Conservation (phyloP, 2,113 vertebrate genomes). For the Butastur rufipennis region DNA sequence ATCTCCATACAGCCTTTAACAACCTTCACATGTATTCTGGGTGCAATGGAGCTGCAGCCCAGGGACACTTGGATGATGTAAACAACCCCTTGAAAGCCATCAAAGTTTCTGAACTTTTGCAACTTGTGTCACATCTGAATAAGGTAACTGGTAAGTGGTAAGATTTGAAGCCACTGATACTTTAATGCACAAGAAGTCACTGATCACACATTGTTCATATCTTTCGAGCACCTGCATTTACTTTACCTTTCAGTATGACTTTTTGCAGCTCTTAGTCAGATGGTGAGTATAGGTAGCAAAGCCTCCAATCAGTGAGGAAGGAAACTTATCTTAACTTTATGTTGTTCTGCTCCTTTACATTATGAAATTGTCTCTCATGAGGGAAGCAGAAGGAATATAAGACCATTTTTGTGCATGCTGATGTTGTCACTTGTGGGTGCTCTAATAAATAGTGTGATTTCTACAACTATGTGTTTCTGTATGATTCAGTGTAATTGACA, state of each 20-base stretch:
- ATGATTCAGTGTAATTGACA: constrained; percentile 42
- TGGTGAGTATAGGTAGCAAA: neutral
- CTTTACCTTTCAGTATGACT: neutral
- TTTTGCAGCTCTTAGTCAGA: neutral
- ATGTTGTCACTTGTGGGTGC: neutral
- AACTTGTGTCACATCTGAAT: neutral
- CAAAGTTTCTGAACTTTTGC: neutral
- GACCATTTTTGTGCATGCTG: neutral
- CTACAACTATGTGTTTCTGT: constrained; percentile 22
- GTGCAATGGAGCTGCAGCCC: neutral
- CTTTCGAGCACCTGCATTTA: neutral
- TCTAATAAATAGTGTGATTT: constrained; percentile 21
- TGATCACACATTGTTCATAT: neutral
- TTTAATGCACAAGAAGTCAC: neutral
- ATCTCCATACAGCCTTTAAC: neutral
- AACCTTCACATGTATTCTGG: neutral
- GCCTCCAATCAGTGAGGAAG: neutral
- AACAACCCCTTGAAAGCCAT: neutral
- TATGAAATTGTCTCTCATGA: neutral
- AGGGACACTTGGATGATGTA: fast-evolving
- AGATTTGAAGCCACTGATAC: neutral
- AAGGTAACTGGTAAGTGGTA: neutral
- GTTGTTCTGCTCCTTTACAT: neutral
- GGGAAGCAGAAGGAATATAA: neutral
- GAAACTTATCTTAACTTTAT: neutral